A percentile compares a stretch with the other conserved stretches of the same genome.
phyloP scores from a whole-genome alignment of 2,113 vertebrate species.

The Manacus vitellinus region DNA sequence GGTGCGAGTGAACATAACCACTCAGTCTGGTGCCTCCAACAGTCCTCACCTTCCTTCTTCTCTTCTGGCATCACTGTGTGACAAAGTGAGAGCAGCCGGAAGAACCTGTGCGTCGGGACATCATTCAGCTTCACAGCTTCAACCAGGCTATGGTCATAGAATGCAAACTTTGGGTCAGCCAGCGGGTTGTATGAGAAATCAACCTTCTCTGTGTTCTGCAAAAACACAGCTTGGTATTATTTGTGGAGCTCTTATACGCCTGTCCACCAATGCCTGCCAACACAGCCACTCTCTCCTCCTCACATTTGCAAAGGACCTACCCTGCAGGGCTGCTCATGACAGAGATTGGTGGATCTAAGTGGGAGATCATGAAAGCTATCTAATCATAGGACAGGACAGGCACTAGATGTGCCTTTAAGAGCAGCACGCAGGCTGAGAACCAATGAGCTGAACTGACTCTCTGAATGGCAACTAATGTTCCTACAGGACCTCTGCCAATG shows the following conservation, averaged over 20 bases:
- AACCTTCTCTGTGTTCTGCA: slow-evolving; percentile 82
- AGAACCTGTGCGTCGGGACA: slow-evolving; percentile 79
- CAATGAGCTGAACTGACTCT: not conserved
- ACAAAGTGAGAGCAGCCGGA: slow-evolving; percentile 89
- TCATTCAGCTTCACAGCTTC: slow-evolving; percentile 80
- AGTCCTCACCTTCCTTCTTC: slow-evolving; percentile 84
- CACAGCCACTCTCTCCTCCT: not conserved
- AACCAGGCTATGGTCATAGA: slow-evolving; percentile 87
- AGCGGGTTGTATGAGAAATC: slow-evolving; percentile 89
- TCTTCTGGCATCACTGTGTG: slow-evolving; percentile 96
- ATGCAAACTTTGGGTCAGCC: slow-evolving; percentile 88
- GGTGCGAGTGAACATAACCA: not conserved
- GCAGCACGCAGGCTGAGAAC: not conserved
- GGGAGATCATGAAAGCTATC: not conserved
- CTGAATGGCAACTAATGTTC: not conserved
- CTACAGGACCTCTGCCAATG: not conserved
- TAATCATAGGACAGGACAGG: not conserved
- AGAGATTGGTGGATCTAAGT: not conserved
- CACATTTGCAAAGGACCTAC: not conserved
- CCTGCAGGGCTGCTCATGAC: not conserved
- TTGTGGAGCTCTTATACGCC: not conserved
- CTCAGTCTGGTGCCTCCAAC: not conserved
- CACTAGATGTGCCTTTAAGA: not conserved
- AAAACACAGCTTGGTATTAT: not conserved
- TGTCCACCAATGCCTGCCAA: not conserved